phyloP scores from a whole-genome alignment of 1,140 invertebrate species.

The Halotydeus destructor region DNA sequence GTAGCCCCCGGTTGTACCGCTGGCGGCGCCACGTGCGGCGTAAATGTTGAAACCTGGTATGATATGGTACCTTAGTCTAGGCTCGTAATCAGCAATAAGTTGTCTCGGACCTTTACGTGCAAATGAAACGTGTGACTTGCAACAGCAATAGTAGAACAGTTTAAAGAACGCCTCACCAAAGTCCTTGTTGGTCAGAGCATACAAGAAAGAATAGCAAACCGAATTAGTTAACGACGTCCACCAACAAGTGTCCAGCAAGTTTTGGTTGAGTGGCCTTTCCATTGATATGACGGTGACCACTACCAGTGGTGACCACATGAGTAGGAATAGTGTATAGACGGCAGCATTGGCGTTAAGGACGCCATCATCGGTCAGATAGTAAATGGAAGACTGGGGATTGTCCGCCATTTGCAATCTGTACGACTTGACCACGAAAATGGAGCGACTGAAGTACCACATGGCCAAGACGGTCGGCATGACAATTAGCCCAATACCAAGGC shows the following conservation, averaged over 20 bases:
- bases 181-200: constrained; percentile 38
- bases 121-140: constrained; percentile 50
- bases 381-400: constrained; percentile 3
- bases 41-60: constrained; percentile 49
- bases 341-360: constrained; percentile 38
- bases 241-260: constrained; percentile 37
- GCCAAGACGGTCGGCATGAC: constrained; percentile 21
- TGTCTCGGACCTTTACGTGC: constrained; percentile 7
- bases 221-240: constrained; percentile 46
- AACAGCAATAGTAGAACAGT: constrained; percentile 58
- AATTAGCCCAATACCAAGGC: constrained; percentile 20
- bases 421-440: constrained; percentile 31
- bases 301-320: constrained; percentile 45
- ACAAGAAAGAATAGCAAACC: constrained; percentile 41
- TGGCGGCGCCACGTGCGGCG: constrained; percentile 21
- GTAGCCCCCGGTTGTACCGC: neutral
- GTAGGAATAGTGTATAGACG: constrained; percentile 37
- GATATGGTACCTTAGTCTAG: constrained; percentile 41
- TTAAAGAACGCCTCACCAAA: constrained; percentile 52
- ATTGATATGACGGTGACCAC: neutral
- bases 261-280: constrained; percentile 19
- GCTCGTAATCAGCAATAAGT: constrained; percentile 2
- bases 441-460: constrained; percentile 32
- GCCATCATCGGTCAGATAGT: constrained; percentile 29
- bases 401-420: constrained; percentile 11